Evolutionary conservation across 2,113 vertebrate species (phyloP).

Genomic region (Anoura caudifer): DNA sequence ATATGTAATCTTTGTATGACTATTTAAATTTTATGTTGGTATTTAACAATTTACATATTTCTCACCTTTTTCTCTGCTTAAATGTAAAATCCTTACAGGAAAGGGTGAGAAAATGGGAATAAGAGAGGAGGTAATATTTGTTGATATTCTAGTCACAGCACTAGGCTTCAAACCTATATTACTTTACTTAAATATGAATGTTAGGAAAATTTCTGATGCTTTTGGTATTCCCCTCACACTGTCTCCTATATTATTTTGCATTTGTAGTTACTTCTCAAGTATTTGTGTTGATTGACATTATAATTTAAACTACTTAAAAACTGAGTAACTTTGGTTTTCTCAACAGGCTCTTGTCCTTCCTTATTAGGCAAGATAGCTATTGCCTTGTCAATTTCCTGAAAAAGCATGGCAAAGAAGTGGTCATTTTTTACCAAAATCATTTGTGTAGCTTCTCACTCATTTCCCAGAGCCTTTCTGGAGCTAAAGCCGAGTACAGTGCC

Average conservation of each 20-base stretch:
- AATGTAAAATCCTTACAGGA: not conserved
- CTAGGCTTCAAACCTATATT: not conserved
- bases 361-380: not conserved
- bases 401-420: not conserved
- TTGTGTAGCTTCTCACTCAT: not conserved
- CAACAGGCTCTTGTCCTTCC: not conserved
- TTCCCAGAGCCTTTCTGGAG: not conserved
- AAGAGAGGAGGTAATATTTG: not conserved
- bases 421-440: not conserved
- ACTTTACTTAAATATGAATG: not conserved
- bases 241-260: not conserved
- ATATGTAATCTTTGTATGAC: not conserved
- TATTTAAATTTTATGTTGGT: slow-evolving; percentile 16
- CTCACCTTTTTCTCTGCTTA: not conserved
- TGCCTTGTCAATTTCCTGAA: not conserved
- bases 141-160: not conserved
- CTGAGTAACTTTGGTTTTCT: not conserved
- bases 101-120: not conserved
- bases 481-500: not conserved
- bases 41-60: not conserved
- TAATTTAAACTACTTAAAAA: not conserved
- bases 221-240: not conserved
- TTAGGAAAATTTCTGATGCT: not conserved
- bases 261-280: not conserved
- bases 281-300: not conserved